Conservation (phyloP, 1,140 invertebrate species). For the Protaetia brevitarsis region DNA sequence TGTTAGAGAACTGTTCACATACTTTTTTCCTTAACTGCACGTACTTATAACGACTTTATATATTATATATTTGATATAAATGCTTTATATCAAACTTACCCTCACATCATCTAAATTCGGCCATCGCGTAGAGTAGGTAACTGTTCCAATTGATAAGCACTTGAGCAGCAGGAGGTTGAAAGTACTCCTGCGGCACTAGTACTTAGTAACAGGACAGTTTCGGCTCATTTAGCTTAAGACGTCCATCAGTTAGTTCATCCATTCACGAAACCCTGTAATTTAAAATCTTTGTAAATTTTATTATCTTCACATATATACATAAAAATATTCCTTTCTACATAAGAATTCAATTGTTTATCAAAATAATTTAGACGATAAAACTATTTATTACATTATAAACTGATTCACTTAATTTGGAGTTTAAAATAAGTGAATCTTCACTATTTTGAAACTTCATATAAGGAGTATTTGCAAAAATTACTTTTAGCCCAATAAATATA, state of each 20-base stretch:
- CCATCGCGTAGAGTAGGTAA: no score
- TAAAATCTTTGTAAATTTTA: neutral
- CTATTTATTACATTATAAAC: neutral
- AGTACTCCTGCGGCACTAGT: constrained; percentile 85
- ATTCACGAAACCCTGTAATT: no score
- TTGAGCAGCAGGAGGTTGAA: constrained; percentile 80
- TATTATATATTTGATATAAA: neutral
- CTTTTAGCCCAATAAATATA: no score
- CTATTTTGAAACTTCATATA: no score
- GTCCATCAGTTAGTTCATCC: no score
- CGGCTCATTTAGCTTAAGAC: neutral
- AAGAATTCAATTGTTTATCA: neutral
- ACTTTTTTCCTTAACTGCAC: no score
- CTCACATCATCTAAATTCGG: neutral
- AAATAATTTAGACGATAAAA: neutral
- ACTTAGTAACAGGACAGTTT: constrained; percentile 73
- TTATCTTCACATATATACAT: neutral
- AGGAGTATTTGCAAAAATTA: no score
- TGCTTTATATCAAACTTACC: neutral
- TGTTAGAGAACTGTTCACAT: no score
- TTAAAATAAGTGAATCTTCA: no score
- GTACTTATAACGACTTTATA: no score
- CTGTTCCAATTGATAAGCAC: constrained; percentile 78
- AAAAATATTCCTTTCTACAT: neutral
- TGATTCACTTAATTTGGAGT: no score